Conservation (phyloP, 37 sponge, comb jelly and placozoan species). For the Aphrocallistes beatrix region DNA sequence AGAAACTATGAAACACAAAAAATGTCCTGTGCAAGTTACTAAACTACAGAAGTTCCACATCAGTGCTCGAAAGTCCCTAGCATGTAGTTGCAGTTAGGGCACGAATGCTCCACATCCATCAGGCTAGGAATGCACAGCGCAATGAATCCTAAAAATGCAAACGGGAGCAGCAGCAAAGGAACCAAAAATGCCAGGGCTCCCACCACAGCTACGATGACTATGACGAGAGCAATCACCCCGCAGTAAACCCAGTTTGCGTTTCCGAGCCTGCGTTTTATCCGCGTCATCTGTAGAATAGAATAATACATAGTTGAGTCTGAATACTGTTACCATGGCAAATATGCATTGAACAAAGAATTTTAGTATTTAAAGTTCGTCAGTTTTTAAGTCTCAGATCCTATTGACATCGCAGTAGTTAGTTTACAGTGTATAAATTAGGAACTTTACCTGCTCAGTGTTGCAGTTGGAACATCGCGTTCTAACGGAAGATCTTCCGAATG, state of each 20-base stretch:
- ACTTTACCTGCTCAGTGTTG: neutral
- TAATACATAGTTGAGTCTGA: too few relatives aligned
- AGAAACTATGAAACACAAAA: too few relatives aligned
- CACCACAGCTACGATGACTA: too few relatives aligned
- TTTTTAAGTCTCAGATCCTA: too few relatives aligned
- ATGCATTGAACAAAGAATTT: too few relatives aligned
- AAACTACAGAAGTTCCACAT: too few relatives aligned
- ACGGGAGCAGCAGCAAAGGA: neutral
- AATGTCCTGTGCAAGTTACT: too few relatives aligned
- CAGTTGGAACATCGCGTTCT: neutral
- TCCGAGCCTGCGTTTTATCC: neutral
- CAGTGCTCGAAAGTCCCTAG: too few relatives aligned
- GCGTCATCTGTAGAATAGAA: neutral
- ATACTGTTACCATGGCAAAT: too few relatives aligned
- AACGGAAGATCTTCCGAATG: neutral
- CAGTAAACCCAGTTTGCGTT: neutral
- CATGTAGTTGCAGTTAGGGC: neutral
- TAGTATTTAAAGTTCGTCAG: too few relatives aligned
- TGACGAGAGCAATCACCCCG: neutral
- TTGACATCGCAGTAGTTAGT: too few relatives aligned
- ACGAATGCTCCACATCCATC: neutral
- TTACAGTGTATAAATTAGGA: neutral
- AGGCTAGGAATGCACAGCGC: neutral
- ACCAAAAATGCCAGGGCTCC: too few relatives aligned
- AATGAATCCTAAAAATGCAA: neutral